Evolutionary conservation across 2,113 vertebrate genomes (phyloP), one percentile per base, ranked within the genome.

Genomic region (Oreocharis arfaki): DNA sequence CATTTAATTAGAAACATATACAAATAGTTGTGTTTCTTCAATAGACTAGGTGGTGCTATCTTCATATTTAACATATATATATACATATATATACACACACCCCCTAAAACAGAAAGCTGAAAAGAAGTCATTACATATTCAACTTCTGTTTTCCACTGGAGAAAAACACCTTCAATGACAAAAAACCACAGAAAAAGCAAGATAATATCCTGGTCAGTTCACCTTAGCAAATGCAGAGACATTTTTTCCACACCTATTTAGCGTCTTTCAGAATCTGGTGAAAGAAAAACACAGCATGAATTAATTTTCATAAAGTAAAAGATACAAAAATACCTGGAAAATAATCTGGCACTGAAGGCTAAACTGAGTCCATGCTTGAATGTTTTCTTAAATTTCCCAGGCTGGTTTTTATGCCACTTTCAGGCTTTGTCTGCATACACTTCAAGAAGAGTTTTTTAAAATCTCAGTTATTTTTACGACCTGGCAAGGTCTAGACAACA

Each of bases 31-130:
- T 5, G 4, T 39, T 65, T 69, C 9, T 35, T 79, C 33, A 83
- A 33, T 4, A 83, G 17, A 14, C 3, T 19, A 49, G 20, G 8
- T 13, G 5, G 16, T 56, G 41, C 7, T 44, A 21, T 26, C 30
- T 53, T 83, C 6, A 32, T 11, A 4, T 59, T 70, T 87, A 63
- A 50, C 7, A 84, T 14, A 79, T 46, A 69, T 7, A 28, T 7
- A 32, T 15, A 5, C 5, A 26, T 13, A 7, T 4, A 13, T 13
- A 6, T 4, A 17, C 1, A 44, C 3, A 14, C 2, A 1, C 5
- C 1, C 10, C 4, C 4, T 12, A 49, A 8, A 41, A 33, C 3
- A 81, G 16, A 49, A 82, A 35, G 22, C 4, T 84, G 27, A 77
- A 80, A 55, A 68, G 8, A 30, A 39, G 8, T 27, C 7, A 44